Conservation (phyloP, 2,797 vertebrate genomes). For the Ptychobarbus kaznakovi region DNA sequence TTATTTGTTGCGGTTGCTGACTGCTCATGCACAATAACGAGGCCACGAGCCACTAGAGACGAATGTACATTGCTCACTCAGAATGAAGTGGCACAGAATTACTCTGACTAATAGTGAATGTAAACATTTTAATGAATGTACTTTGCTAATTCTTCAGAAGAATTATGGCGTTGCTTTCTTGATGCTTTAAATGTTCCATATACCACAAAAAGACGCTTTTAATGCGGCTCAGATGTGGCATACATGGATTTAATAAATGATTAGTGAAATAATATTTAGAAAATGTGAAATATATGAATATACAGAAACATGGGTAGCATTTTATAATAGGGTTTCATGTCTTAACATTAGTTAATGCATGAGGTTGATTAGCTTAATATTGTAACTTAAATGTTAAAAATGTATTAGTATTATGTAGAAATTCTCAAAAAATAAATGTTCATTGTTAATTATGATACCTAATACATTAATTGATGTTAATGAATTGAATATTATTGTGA, state of each 20-base stretch:
- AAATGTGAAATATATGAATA: neutral
- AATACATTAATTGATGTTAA: neutral
- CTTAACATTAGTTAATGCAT: neutral
- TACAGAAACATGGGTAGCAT: neutral
- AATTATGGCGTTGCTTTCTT: neutral
- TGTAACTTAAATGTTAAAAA: neutral
- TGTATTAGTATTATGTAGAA: neutral
- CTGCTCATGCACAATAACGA: slow-evolving; percentile 36
- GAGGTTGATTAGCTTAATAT: neutral
- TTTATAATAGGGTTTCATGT: neutral
- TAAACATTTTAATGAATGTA: slow-evolving; percentile 1
- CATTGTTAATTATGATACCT: neutral
- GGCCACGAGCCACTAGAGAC: slow-evolving; percentile 29
- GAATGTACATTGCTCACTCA: neutral
- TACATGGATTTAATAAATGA: neutral
- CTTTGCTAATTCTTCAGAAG: slow-evolving; percentile 3
- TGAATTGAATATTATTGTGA: neutral
- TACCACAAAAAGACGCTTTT: neutral
- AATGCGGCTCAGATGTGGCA: no score
- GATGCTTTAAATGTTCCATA: neutral
- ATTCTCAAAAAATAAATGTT: neutral
- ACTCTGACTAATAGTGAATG: neutral
- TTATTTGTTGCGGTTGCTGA: slow-evolving; percentile 44
- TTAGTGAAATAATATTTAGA: neutral
- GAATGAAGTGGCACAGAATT: neutral